Base-by-base conservation (phyloP, 1,140 invertebrate species). In the Meloidogyne hapla region DNA sequence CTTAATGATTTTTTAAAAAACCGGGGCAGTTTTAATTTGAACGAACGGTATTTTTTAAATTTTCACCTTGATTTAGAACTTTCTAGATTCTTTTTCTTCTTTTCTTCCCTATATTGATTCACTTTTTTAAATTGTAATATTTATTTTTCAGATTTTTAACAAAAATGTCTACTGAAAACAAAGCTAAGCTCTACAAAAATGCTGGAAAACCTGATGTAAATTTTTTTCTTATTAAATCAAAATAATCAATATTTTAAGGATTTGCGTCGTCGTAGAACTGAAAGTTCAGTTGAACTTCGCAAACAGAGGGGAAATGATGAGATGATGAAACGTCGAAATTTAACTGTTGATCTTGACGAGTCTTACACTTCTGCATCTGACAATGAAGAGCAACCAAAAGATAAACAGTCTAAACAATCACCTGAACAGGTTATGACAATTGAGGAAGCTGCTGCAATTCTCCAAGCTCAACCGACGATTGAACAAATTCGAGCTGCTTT, bases 271-370 rank as follows among this genome's bases (percentile, higher is more conserved):
- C 91, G 94, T 81, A 90, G 95, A 88, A 96, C 94, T 88, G 95
- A 97, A 91, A 93, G 94, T 38, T 95, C 94, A 76, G 92, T 97
- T 12, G 94, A 97, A 89, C 89, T 98, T 69, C 91, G 95, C 76
- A 96, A 96, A 90, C 94, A 94, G 87, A 96, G 96, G 90, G 91
- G 94, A 80, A 94, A 97, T 86, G 94, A 97, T 89, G 95, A 94
- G 33, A 89, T 97, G 81, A 91, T 94, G 81, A 98, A 98, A 89
- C 91, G 94, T 85, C 90, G 95, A 85, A 97, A 97, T 91, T 93
- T 97, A 38, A 89, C 90, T 70, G 86, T 90, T 5, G 79, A 75
- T n/a, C 87, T 88, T 63, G 88, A 88, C 38, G 90, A 91, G 18
- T 77, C 73, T n/a, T 56, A 62, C 23, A 68, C 45, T 15, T 76